Evolutionary conservation across 2,888 invertebrate species (phyloP).

Genomic region (Pterobdella sp.): DNA sequence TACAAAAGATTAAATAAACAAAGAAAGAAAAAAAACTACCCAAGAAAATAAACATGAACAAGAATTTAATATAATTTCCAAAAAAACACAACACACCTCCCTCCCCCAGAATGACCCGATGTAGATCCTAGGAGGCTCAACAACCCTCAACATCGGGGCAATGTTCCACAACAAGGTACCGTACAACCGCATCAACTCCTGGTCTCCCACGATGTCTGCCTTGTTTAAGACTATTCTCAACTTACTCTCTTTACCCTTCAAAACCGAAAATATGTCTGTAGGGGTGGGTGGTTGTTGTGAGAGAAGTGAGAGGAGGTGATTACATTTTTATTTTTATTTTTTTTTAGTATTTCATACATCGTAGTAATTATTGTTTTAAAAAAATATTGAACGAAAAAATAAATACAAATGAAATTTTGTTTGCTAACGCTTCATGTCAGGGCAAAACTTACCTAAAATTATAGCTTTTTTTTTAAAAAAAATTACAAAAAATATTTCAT

Average conservation of each 20-base stretch:
- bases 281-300: not conserved
- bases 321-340: too few relatives aligned
- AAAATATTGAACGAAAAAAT: too few relatives aligned
- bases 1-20: not conserved
- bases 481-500: too few relatives aligned
- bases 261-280: constrained; percentile 26
- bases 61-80: too few relatives aligned
- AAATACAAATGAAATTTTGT: too few relatives aligned
- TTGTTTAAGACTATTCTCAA: constrained; percentile 87
- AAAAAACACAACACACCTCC: constrained; percentile 59
- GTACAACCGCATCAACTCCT: constrained; percentile 84
- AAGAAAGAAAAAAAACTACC: not conserved
- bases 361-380: too few relatives aligned
- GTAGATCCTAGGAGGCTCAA: constrained; percentile 86
- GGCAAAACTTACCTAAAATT: too few relatives aligned
- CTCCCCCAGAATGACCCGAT: constrained; percentile 71
- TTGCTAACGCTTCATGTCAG: too few relatives aligned
- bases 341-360: too few relatives aligned
- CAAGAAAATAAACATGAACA: too few relatives aligned
- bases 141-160: constrained; percentile 87
- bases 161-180: constrained; percentile 91
- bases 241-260: constrained; percentile 53
- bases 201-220: constrained; percentile 74
- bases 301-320: too few relatives aligned
- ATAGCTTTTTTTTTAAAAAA: too few relatives aligned